Evolutionary conservation across 2,113 vertebrate species (phyloP).

Genomic region (Pelmatolapia mariae): DNA sequence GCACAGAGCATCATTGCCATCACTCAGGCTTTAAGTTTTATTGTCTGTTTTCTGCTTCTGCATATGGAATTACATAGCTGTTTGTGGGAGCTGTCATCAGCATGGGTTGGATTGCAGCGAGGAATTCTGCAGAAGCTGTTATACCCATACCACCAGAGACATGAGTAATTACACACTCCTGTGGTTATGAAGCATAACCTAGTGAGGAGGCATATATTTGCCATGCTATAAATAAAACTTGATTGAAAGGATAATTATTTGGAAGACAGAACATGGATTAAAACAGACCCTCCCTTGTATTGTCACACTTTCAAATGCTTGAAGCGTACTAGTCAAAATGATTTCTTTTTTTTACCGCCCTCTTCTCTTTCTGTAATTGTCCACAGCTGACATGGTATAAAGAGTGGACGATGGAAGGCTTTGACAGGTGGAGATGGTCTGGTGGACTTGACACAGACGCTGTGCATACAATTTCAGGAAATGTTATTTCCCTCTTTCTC

Average conservation of each 20-base stretch:
- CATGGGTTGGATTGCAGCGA: neutral
- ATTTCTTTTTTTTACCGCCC: neutral
- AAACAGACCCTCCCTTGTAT: neutral
- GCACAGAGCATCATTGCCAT: neutral
- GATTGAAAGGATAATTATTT: constrained; percentile 33
- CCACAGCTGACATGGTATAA: neutral
- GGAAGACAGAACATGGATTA: neutral
- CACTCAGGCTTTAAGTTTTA: neutral
- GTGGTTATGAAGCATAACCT: constrained; percentile 18
- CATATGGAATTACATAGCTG: neutral
- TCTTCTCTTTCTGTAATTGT: neutral
- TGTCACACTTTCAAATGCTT: neutral
- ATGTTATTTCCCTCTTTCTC: neutral
- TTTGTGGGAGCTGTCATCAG: neutral
- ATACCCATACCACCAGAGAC: neutral
- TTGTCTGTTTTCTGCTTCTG: neutral
- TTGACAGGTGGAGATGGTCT: constrained; percentile 8
- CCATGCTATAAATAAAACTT: constrained; percentile 25
- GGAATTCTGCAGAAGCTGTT: neutral
- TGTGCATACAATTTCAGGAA: neutral
- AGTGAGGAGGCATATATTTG: neutral
- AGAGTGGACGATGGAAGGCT: neutral
- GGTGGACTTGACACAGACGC: neutral
- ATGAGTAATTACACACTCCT: constrained; percentile 19
- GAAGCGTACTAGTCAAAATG: neutral